Evolutionary conservation across 2,888 invertebrate species (phyloP).

Genomic region (Crepidodera aurea): DNA sequence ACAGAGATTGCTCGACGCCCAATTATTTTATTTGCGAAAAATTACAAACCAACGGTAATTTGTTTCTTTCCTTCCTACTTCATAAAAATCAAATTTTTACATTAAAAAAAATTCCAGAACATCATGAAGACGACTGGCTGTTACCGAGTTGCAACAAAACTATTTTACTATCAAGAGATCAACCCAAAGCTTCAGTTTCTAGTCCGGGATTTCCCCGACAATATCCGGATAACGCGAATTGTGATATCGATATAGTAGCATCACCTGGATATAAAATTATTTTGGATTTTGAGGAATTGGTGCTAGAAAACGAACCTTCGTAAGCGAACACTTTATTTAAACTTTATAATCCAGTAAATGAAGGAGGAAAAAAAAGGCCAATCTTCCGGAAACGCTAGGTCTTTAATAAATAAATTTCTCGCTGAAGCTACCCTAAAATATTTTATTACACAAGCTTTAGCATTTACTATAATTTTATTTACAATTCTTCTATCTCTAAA

Average conservation of each 20-base stretch:
- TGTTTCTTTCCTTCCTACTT: too few species aligned
- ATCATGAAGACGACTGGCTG: conserved; percentile 62
- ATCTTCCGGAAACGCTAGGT: too few species aligned
- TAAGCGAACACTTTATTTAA: too few species aligned
- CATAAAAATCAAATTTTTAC: too few species aligned
- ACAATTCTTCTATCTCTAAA: too few species aligned
- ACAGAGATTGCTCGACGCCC: conserved; percentile 75
- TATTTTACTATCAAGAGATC: conserved; percentile 70
- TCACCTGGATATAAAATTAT: conserved; percentile 75
- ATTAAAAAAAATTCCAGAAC: too few species aligned
- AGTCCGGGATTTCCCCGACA: conserved; percentile 83
- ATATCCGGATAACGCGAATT: conserved; percentile 80
- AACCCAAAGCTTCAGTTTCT: conserved; percentile 73
- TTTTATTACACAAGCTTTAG: too few species aligned
- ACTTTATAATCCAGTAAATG: too few species aligned
- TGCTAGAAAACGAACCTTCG: conserved; percentile 80
- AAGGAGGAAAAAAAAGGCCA: too few species aligned
- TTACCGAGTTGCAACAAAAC: conserved; percentile 74
- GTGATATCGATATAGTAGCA: conserved; percentile 74
- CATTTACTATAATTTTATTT: too few species aligned
- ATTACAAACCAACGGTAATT: conserved; percentile 71
- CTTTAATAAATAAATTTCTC: not conserved
- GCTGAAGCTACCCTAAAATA: too few species aligned
- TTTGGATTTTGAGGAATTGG: conserved; percentile 78
- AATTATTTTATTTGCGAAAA: conserved; percentile 81